Base-by-base conservation (phyloP, 2,888 invertebrate species). In the Polyploca ridens region DNA sequence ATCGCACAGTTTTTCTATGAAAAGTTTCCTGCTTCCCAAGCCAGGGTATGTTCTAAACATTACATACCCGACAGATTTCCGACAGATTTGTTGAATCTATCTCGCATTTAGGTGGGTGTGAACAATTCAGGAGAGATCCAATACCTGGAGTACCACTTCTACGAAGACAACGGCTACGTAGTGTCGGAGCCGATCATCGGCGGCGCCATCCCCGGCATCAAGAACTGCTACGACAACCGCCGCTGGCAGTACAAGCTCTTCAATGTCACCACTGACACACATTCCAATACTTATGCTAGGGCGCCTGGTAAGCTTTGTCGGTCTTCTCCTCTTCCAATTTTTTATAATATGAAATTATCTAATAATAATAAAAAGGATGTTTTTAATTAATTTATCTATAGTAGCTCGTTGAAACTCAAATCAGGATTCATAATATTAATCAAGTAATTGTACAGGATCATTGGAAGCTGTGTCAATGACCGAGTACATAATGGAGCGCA, bases 401-500 rank as follows among this genome's bases (percentile, higher is more conserved):
- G 6, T 7, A 35, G 35, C 35, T 35, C 6, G 6, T 35, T 35
- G 6, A 35, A 35, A 38, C 38, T 10, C 7, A 38, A 10, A 1
- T 38, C 38, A 8, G 13, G 3, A 41, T 41, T 13, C 13, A 38
- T 10, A 13, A 41, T 41, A 38, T 38, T 10, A 38, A 58, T 33
- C 41, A 14, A 49, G 27, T 35, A 63, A 49, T 41, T n/a, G 78
- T 68, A 2, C 63, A 96, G 96, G 95, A 14, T 92, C 95, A 0
- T 87, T 96, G 0, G 97, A 97, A 87, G 95, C 94, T 19, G 87
- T 96, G 11, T 95, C 95, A 0, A 95, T 95, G 91, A 72, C 93
- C 82, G 96, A 96, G 83, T 89, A 90, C 66, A 88, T 96, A 19
- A 95, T 96, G 95, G 96, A 96, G 70, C 95, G 95, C 73, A 95